Conservation (phyloP, 2,113 vertebrate species). For the Mionectes macconnelli region DNA sequence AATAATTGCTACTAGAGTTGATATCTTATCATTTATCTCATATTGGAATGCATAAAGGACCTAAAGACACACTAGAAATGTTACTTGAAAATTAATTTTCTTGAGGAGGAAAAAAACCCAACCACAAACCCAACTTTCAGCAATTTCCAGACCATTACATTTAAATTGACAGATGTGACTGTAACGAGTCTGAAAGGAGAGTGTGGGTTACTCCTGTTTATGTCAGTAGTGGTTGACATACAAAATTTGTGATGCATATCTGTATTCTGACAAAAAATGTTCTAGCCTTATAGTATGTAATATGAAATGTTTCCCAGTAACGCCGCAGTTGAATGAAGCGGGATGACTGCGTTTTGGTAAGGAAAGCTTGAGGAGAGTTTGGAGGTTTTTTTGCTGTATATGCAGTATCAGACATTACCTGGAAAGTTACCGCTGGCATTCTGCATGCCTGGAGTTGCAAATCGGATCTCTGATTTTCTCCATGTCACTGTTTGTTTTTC, state of each 20-base stretch:
- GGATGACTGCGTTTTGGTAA: not conserved
- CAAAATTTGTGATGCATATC: not conserved
- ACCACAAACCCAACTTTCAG: not conserved
- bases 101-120: not conserved
- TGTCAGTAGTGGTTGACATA: not conserved
- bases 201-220: not conserved
- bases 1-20: not conserved
- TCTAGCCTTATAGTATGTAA: not conserved
- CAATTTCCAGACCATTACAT: not conserved
- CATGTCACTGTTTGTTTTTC: not conserved
- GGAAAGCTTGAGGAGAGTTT: not conserved
- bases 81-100: not conserved
- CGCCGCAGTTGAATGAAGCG: not conserved
- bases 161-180: not conserved
- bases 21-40: not conserved
- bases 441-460: not conserved
- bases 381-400: not conserved
- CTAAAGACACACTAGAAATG: not conserved
- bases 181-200: not conserved
- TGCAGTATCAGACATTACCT: accelerated
- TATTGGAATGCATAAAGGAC: not conserved
- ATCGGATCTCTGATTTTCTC: not conserved
- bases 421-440: not conserved
- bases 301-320: not conserved
- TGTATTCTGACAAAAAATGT: not conserved